A percentile compares a stretch with the other conserved stretches of the same genome.
These are phyloP conservation scores for Drosophila nigritarsus DNA, from an alignment of 2,888 invertebrate species.

Conservation along the genomic window DNA sequence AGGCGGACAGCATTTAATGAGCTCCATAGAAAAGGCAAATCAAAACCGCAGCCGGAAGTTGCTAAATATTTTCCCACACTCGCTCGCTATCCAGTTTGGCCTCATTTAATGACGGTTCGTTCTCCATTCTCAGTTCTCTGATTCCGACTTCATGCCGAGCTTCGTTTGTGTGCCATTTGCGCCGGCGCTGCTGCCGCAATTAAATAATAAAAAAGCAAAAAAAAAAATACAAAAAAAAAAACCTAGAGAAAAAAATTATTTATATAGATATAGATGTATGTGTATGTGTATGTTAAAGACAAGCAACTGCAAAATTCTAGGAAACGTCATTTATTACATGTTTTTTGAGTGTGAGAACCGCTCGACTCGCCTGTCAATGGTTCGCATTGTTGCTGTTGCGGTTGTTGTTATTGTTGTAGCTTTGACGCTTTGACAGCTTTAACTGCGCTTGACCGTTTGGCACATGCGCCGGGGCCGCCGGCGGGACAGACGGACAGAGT, in stretches of 20 bases:
- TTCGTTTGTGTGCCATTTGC: conserved; percentile 55
- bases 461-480: conserved; percentile 71
- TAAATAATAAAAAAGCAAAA: conserved; percentile 74
- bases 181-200: conserved; percentile 78
- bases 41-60: conserved; percentile 80
- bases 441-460: conserved; percentile 80
- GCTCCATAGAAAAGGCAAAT: conserved; percentile 56
- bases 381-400: conserved; percentile 57
- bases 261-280: conserved; percentile 9
- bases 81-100: conserved; percentile 61
- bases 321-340: conserved; percentile 79
- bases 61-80: conserved; percentile 82
- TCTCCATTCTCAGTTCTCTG: conserved; percentile 30
- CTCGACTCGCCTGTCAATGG: conserved; percentile 73
- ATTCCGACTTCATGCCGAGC: conserved; percentile 38
- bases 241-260: conserved; percentile 35
- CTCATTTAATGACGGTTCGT: conserved; percentile 71
- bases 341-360: conserved; percentile 76
- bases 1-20: conserved; percentile 53
- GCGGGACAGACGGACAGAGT: conserved; percentile 7
- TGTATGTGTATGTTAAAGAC: conserved; percentile 13
- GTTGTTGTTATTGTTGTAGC: conserved; percentile 41
- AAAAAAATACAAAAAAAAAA: conserved; percentile 65
- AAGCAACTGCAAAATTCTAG: conserved; percentile 65
- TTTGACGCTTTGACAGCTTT: conserved; percentile 71